Evolutionary conservation across 1,140 invertebrate species (phyloP).

Genomic region (Piezodorus guildinii): DNA sequence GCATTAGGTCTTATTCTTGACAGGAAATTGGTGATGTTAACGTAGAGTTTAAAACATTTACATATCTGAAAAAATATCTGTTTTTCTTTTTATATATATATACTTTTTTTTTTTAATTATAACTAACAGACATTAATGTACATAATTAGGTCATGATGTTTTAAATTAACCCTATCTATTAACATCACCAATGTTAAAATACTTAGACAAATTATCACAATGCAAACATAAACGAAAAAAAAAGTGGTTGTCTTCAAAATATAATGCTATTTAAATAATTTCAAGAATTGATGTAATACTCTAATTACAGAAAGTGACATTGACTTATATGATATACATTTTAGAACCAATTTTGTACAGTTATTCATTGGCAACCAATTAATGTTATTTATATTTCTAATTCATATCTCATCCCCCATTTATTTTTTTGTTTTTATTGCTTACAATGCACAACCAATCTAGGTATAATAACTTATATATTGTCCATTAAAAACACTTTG

Average conservation of each 20-base stretch:
- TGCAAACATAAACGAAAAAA: neutral
- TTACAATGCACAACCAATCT: slow-evolving; percentile 24
- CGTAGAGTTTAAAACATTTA: neutral
- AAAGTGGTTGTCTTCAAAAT: neutral
- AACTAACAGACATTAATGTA: too few relatives aligned
- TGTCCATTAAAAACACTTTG: slow-evolving; percentile 11
- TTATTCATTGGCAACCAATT: neutral
- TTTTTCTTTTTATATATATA: neutral
- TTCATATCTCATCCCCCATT: slow-evolving; percentile 19
- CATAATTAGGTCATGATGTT: too few relatives aligned
- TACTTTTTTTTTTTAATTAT: too few relatives aligned
- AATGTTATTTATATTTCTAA: slow-evolving; percentile 16
- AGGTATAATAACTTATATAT: slow-evolving; percentile 15
- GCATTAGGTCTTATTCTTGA: slow-evolving; percentile 16
- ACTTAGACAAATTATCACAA: slow-evolving; percentile 13
- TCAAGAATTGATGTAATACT: slow-evolving; percentile 6
- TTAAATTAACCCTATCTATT: neutral
- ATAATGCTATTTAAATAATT: slow-evolving; percentile 4
- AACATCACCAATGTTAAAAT: slow-evolving; percentile 7
- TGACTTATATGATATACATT: slow-evolving; percentile 18
- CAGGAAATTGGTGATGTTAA: slow-evolving; percentile 19
- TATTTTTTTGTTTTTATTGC: slow-evolving; percentile 19
- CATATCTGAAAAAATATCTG: slow-evolving; percentile 9
- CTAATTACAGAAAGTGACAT: slow-evolving; percentile 9
- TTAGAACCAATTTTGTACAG: slow-evolving; percentile 14